These are phyloP conservation scores for Zaprionus africanus DNA, from an alignment of 1,140 invertebrate species.

Conservation along the genomic window DNA sequence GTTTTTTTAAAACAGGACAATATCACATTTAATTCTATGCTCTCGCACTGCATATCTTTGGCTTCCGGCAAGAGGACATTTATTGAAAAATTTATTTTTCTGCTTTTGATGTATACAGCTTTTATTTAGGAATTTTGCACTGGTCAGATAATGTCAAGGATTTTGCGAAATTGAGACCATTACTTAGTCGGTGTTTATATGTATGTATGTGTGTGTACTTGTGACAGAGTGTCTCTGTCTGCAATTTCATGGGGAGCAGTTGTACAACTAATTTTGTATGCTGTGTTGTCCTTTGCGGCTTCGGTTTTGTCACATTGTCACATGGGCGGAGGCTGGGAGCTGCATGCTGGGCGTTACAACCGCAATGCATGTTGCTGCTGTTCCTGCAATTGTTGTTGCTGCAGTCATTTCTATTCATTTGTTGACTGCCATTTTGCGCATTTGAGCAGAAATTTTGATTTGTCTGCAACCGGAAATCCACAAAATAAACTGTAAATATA, in stretches of 20 bases:
- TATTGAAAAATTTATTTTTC: constrained; percentile 1
- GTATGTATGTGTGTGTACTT: neutral
- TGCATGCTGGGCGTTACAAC: constrained; percentile 30
- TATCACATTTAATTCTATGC: neutral
- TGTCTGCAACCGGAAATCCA: constrained; percentile 80
- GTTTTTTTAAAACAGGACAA: neutral
- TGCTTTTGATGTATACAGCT: neutral
- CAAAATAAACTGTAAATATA: constrained; percentile 79
- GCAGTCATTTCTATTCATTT: constrained; percentile 68
- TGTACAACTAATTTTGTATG: constrained; percentile 71
- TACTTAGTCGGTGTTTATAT: constrained; percentile 23
- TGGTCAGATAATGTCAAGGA: constrained; percentile 12
- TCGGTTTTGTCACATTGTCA: constrained; percentile 74
- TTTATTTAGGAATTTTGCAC: constrained; percentile 1
- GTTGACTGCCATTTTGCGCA: constrained; percentile 68
- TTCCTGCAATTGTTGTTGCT: constrained; percentile 54
- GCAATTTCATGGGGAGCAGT: constrained; percentile 25
- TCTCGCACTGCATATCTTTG: constrained; percentile 1
- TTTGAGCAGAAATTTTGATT: constrained; percentile 80
- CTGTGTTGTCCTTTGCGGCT: constrained; percentile 75
- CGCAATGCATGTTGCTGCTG: constrained; percentile 24
- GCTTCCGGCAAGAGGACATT: neutral
- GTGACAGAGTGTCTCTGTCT: neutral
- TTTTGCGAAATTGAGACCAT: constrained; percentile 9
- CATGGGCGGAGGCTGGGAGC: constrained; percentile 16